Evolutionary conservation across 2,888 invertebrate genomes (phyloP).

Genomic region (Hyalella azteca): DNA sequence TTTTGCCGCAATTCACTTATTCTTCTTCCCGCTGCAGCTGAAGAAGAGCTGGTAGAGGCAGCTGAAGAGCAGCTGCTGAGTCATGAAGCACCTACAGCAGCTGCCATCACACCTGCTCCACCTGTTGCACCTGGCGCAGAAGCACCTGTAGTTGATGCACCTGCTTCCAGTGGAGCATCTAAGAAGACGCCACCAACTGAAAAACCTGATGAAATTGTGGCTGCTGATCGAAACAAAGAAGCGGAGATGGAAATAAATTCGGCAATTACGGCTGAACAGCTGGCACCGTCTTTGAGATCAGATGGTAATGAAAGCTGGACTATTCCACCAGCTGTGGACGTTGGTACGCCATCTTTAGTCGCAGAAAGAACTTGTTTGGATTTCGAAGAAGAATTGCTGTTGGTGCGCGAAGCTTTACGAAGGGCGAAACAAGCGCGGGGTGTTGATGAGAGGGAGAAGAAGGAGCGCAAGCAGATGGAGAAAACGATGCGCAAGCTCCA

Average conservation of each 20-base stretch:
- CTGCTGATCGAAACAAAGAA: neutral
- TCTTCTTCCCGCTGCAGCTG: neutral
- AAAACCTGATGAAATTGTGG: neutral
- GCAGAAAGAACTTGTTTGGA: neutral
- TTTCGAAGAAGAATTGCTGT: neutral
- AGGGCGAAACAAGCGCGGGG: neutral
- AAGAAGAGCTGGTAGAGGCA: neutral
- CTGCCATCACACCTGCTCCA: neutral
- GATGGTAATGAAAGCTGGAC: neutral
- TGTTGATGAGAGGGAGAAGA: neutral
- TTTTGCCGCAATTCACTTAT: too few relatives aligned
- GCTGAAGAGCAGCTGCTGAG: constrained; percentile 3
- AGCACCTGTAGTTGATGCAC: neutral
- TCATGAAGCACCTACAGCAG: neutral
- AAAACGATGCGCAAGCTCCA: neutral
- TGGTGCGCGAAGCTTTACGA: neutral
- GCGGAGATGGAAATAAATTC: too few relatives aligned
- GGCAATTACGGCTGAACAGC: too few relatives aligned
- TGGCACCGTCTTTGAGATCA: neutral
- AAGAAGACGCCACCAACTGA: neutral
- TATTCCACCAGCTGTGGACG: neutral
- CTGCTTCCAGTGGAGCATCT: neutral
- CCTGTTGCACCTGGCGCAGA: neutral
- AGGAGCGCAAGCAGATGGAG: neutral
- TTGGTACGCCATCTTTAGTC: neutral